Percentiles rank a stretch among this genome's conserved stretches.
Conservation (phyloP, 1,140 invertebrate genomes). For the Stratiolaelaps scimitus region DNA sequence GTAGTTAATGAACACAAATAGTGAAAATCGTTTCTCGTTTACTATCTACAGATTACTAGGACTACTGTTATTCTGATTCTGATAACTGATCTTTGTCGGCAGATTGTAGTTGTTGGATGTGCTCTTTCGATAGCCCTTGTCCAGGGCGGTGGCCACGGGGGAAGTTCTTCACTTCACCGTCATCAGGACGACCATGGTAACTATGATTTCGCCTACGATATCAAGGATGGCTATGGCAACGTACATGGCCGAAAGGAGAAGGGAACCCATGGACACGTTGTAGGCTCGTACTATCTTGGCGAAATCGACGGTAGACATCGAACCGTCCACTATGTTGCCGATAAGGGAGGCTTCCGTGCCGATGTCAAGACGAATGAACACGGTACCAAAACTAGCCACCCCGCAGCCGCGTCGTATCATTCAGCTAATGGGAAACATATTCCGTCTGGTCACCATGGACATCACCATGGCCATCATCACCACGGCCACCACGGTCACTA, state of each 20-base stretch:
- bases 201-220: constrained; percentile 37
- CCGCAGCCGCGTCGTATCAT: not conserved
- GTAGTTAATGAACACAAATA: too few species aligned
- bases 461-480: too few species aligned
- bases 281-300: constrained; percentile 30
- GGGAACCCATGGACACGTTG: constrained; percentile 33
- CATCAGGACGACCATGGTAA: constrained; percentile 33
- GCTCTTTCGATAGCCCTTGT: too few species aligned
- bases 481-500: too few species aligned
- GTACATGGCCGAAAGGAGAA: constrained; percentile 34
- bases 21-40: too few species aligned
- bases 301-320: constrained; percentile 34
- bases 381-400: constrained; percentile 31
- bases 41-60: too few species aligned
- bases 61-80: too few species aligned
- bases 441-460: not conserved
- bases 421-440: not conserved
- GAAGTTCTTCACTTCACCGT: too few species aligned
- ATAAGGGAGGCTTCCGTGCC: constrained; percentile 35
- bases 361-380: constrained; percentile 36
- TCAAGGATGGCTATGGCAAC: constrained; percentile 34
- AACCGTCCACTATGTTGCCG: constrained; percentile 35
- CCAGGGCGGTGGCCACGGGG: too few species aligned
- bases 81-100: too few species aligned
- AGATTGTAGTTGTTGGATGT: too few species aligned